Evolutionary conservation across 2,113 vertebrate species (phyloP).

Genomic region (Hystrix brachyura): DNA sequence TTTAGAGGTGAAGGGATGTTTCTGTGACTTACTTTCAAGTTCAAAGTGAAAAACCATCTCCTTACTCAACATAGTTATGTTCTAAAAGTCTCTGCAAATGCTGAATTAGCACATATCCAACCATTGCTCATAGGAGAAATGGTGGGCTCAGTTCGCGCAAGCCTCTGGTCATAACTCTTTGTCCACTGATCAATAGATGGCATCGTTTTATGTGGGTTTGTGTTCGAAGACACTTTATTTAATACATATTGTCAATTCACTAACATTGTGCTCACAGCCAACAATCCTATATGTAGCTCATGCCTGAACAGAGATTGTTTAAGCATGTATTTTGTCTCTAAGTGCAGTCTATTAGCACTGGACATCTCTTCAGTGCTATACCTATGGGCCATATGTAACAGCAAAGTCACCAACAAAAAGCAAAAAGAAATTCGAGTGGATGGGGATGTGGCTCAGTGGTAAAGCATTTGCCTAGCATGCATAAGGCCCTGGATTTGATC

Average conservation of each 20-base stretch:
- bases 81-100: slow-evolving; percentile 2
- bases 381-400: background rate
- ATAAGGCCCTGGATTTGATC: no score
- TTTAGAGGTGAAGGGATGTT: background rate
- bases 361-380: background rate
- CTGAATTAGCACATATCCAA: background rate
- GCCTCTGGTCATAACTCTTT: background rate
- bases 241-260: background rate
- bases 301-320: background rate
- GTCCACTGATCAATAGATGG: background rate
- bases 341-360: background rate
- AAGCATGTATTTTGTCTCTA: background rate
- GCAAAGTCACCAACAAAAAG: background rate
- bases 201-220: background rate
- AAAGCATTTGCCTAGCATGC: no score
- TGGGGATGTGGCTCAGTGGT: no score
- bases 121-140: background rate
- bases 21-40: background rate
- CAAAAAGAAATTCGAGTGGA: background rate
- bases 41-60: background rate
- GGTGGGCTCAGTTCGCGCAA: background rate
- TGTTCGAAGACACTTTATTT: slow-evolving; percentile 14
- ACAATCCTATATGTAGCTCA: background rate
- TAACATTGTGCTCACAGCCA: background rate
- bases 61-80: background rate